Evolutionary conservation across 2,888 invertebrate genomes (phyloP).

Genomic region (Pachliopta kotzebuea): DNA sequence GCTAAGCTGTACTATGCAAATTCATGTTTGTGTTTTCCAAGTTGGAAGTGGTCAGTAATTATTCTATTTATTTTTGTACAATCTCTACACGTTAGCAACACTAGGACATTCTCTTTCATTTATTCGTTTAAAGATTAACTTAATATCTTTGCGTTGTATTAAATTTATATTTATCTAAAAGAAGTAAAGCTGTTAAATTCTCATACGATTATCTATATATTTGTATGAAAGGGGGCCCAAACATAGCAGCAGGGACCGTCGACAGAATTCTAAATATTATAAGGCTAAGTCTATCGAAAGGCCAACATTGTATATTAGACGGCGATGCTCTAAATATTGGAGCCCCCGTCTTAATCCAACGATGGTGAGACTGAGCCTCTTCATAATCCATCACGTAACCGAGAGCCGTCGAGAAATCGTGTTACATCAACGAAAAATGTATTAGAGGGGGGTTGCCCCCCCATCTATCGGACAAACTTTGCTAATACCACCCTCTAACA

Average conservation of each 20-base stretch:
- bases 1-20: too few relatives aligned
- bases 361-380: constrained; percentile 70
- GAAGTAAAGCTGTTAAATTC: background rate
- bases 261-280: constrained; percentile 42
- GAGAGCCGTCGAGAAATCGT: constrained; percentile 80
- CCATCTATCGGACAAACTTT: constrained; percentile 77
- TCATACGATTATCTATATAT: background rate
- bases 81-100: too few relatives aligned
- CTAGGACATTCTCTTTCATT: too few relatives aligned
- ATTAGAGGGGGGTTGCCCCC: constrained; percentile 67
- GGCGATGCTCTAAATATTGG: constrained; percentile 73
- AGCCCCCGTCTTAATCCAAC: constrained; percentile 69
- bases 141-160: too few relatives aligned
- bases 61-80: too few relatives aligned
- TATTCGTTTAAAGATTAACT: too few relatives aligned
- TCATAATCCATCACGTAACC: constrained; percentile 82
- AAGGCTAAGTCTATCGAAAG: constrained; percentile 67
- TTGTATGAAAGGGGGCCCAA: constrained; percentile 29
- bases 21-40: too few relatives aligned
- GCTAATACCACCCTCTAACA: constrained; percentile 81
- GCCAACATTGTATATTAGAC: constrained; percentile 75
- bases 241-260: constrained; percentile 8
- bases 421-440: constrained; percentile 82
- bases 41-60: too few relatives aligned
- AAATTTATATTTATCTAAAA: background rate